These are phyloP conservation scores for Nibea coibor DNA, from an alignment of 2,113 vertebrate genomes.

Conservation along the genomic window DNA sequence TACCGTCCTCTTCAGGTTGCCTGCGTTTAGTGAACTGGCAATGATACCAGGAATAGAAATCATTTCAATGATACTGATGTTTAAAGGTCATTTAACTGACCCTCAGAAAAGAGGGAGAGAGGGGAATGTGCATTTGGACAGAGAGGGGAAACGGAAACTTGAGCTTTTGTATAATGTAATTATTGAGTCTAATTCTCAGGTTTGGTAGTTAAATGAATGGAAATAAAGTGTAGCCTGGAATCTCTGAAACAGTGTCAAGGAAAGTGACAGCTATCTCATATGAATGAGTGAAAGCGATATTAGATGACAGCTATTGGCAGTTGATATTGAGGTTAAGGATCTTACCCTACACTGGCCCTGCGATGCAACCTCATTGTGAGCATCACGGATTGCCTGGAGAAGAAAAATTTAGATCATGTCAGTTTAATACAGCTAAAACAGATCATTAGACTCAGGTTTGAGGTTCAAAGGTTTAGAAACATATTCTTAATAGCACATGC, in stretches of 20 bases:
- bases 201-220: background rate
- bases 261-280: background rate
- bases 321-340: background rate
- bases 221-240: background rate
- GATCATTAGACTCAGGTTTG: background rate
- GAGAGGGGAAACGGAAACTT: background rate
- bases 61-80: background rate
- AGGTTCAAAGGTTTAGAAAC: background rate
- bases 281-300: background rate
- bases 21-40: too few species aligned
- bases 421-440: background rate
- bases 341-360: constrained; percentile 95
- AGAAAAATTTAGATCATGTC: background rate
- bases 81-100: background rate
- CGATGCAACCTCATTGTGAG: constrained; percentile 91
- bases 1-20: too few species aligned
- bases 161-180: too few species aligned
- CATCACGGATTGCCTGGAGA: constrained; percentile 88
- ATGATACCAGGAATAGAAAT: background rate
- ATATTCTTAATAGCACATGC: background rate
- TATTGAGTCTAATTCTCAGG: background rate
- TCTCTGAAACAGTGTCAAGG: background rate
- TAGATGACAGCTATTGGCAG: background rate
- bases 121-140: background rate
- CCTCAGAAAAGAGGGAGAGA: accelerated